Evolutionary conservation across 2,113 vertebrate genomes (phyloP).

Genomic region (Monopterus albus): DNA sequence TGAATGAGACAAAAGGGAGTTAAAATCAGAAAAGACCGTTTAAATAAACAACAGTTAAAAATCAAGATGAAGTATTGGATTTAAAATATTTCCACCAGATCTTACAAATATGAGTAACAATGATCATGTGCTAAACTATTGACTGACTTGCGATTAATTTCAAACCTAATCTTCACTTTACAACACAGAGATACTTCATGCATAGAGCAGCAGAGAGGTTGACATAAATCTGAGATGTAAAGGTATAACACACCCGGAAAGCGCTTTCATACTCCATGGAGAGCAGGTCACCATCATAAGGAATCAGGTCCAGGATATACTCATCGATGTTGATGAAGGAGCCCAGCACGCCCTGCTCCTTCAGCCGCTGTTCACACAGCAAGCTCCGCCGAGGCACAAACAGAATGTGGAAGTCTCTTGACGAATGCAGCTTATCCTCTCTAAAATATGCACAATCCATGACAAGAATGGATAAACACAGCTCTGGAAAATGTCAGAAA

Average conservation of each 20-base stretch:
- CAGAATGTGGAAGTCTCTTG: conserved; percentile 94
- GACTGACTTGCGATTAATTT: neutral
- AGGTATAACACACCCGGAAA: conserved; percentile 86
- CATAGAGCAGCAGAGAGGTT: neutral
- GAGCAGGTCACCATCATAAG: conserved; percentile 94
- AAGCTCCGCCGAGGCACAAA: conserved; percentile 95
- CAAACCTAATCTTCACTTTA: neutral
- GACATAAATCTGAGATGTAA: neutral
- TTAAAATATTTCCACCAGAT: neutral
- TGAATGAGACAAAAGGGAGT: conserved; percentile 54
- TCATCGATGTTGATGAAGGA: conserved; percentile 93
- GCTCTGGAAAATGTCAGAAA: neutral
- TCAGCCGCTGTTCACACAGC: conserved; percentile 94
- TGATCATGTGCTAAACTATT: neutral
- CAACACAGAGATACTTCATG: neutral
- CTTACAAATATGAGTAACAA: neutral
- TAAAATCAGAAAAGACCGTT: neutral
- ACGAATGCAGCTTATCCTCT: conserved; percentile 88
- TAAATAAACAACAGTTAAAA: no score
- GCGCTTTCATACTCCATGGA: conserved; percentile 97
- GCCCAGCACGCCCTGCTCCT: conserved; percentile 92
- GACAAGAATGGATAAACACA: neutral
- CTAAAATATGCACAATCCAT: conserved; percentile 69
- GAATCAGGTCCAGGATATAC: conserved; percentile 95
- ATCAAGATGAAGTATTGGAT: neutral